Conservation (phyloP, 2,113 vertebrate species). For the Mustela nigripes region DNA sequence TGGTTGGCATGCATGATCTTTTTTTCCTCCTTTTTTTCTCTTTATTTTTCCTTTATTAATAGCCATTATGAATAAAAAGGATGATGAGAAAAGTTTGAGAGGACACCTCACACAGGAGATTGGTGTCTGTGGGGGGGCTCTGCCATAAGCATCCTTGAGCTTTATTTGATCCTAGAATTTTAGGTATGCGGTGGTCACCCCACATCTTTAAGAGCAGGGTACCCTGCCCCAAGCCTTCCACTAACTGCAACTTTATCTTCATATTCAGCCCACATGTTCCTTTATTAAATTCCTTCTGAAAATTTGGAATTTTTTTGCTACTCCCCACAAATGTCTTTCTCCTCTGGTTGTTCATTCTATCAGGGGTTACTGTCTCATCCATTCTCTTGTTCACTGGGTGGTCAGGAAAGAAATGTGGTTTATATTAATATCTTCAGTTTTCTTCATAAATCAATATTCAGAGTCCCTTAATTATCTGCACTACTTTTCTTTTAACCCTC, state of each 20-base stretch:
- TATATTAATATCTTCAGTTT: slow-evolving; percentile 52
- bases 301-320: slow-evolving; percentile 11
- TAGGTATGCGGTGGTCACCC: background rate
- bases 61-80: background rate
- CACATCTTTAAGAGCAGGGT: too few species aligned
- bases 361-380: slow-evolving; percentile 29
- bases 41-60: background rate
- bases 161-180: background rate
- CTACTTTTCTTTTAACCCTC: slow-evolving; percentile 55
- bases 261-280: slow-evolving; percentile 35
- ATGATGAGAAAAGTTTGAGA: background rate
- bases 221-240: background rate
- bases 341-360: slow-evolving; percentile 41
- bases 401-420: slow-evolving; percentile 59
- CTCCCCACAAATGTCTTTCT: slow-evolving; percentile 41
- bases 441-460: slow-evolving; percentile 42
- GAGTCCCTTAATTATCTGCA: slow-evolving; percentile 43
- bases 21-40: background rate
- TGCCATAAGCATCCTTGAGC: background rate
- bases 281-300: slow-evolving; percentile 60
- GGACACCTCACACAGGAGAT: accelerated
- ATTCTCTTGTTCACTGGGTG: background rate
- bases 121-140: background rate
- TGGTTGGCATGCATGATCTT: background rate
- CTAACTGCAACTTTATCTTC: background rate